A percentile compares a stretch with the other conserved stretches of the same genome.
phyloP scores from a whole-genome alignment of 37 sponge, comb jelly and placozoan species.

The Spongilla lacustris region DNA sequence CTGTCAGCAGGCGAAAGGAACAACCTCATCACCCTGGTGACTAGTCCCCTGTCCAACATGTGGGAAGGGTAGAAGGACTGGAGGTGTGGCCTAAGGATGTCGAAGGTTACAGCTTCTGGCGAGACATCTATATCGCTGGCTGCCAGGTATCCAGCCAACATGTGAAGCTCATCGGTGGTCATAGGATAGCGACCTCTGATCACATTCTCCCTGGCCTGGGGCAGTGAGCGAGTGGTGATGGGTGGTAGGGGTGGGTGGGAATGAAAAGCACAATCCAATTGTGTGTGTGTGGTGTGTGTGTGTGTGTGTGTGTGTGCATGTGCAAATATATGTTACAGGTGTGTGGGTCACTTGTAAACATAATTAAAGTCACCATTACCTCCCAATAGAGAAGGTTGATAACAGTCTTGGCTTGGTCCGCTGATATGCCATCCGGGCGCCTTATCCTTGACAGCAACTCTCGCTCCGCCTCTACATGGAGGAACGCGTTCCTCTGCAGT shows the following conservation, averaged over 20 bases:
- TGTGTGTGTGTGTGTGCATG: slow-evolving; percentile 19
- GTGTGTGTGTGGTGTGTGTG: slow-evolving; percentile 14
- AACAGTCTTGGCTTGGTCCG: slow-evolving; percentile 20
- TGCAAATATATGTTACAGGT: neutral
- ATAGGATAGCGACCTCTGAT: slow-evolving; percentile 69
- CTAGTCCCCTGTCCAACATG: slow-evolving; percentile 1
- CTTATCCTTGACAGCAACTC: slow-evolving; percentile 24
- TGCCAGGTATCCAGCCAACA: slow-evolving; percentile 71
- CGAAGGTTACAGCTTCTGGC: no score
- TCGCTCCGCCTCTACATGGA: slow-evolving; percentile 68
- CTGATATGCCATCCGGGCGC: no score
- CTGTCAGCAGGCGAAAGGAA: no score
- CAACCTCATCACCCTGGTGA: no score
- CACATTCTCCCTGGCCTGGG: slow-evolving; percentile 80
- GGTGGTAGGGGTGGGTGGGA: neutral
- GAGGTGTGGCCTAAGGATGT: neutral
- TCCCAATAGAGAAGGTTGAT: slow-evolving; percentile 77
- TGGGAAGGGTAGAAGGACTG: neutral
- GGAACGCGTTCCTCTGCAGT: slow-evolving; percentile 66
- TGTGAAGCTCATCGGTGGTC: slow-evolving; percentile 42
- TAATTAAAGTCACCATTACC: slow-evolving; percentile 9
- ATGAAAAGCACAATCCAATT: neutral
- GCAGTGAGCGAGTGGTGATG: no score
- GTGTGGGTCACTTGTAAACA: neutral
- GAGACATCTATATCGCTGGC: neutral